A percentile compares a stretch with the other conserved stretches of the same genome.
phyloP scores from a whole-genome alignment of 2,888 invertebrate species.

The Plebejus argus region DNA sequence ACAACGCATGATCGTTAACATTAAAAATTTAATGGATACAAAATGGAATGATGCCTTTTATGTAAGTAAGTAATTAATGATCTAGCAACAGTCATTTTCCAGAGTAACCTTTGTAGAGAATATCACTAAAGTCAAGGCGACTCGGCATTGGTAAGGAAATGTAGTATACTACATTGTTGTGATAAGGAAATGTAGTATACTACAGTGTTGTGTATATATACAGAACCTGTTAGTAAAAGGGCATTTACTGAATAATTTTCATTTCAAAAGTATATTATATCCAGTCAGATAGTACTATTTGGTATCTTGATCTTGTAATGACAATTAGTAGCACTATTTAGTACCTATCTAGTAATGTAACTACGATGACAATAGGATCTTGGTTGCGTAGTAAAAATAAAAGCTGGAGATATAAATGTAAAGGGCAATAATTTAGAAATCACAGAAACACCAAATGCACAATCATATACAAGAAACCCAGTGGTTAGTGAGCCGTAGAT shows the following conservation, averaged over 20 bases:
- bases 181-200: too few relatives aligned
- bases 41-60: conserved; percentile 20
- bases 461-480: conserved; percentile 39
- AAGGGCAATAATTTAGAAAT: too few relatives aligned
- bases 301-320: too few relatives aligned
- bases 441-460: conserved; percentile 31
- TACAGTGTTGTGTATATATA: too few relatives aligned
- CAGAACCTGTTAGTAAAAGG: background rate
- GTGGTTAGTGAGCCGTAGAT: conserved; percentile 58
- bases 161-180: too few relatives aligned
- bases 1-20: background rate
- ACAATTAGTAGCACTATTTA: too few relatives aligned
- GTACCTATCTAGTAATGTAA: too few relatives aligned
- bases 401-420: too few relatives aligned
- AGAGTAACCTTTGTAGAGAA: conserved; percentile 23
- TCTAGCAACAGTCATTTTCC: conserved; percentile 15
- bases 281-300: too few relatives aligned
- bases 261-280: background rate
- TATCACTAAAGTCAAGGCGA: conserved; percentile 25
- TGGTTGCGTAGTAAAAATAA: too few relatives aligned
- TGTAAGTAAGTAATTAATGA: conserved; percentile 19
- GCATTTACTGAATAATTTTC: background rate
- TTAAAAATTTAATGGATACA: conserved; percentile 2
- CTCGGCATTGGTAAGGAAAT: background rate
- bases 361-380: too few relatives aligned